Conservation (phyloP, 2,113 vertebrate species). For the Corythaeola cristata region DNA sequence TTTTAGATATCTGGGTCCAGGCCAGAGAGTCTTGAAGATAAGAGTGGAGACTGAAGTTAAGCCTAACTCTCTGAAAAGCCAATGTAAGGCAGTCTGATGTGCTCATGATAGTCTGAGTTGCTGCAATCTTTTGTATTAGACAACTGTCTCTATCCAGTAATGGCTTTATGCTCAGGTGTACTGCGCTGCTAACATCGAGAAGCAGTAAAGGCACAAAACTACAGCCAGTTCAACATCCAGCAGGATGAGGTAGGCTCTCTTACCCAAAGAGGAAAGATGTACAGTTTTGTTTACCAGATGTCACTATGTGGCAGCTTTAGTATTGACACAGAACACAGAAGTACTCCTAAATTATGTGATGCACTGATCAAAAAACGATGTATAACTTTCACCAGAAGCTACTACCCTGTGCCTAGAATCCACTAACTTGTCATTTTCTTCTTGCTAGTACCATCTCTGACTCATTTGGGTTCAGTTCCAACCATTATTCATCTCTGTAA, state of each 20-base stretch:
- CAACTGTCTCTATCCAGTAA: background rate
- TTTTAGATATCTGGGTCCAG: slow-evolving; percentile 29
- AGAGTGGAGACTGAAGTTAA: slow-evolving; percentile 26
- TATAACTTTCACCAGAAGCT: background rate
- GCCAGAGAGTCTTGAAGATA: slow-evolving; percentile 44
- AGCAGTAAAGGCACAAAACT: background rate
- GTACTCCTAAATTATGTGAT: background rate
- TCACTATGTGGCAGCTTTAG: background rate
- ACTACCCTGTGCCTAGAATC: background rate
- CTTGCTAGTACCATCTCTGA: background rate
- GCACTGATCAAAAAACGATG: background rate
- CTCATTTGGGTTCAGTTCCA: background rate
- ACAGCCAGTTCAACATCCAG: background rate
- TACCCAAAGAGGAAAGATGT: background rate
- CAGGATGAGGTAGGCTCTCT: background rate
- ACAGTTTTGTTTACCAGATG: background rate
- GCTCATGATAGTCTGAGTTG: background rate
- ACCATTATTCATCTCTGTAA: background rate
- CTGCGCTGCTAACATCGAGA: background rate
- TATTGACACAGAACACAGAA: background rate
- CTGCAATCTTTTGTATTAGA: background rate
- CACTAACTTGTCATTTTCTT: background rate
- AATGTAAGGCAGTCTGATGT: background rate
- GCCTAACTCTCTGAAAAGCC: slow-evolving; percentile 43
- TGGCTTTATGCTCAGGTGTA: background rate